A percentile compares a stretch with the other conserved stretches of the same genome.
Evolutionary conservation across 2,888 invertebrate species (phyloP).

Genomic region (Cantharis rufa): DNA sequence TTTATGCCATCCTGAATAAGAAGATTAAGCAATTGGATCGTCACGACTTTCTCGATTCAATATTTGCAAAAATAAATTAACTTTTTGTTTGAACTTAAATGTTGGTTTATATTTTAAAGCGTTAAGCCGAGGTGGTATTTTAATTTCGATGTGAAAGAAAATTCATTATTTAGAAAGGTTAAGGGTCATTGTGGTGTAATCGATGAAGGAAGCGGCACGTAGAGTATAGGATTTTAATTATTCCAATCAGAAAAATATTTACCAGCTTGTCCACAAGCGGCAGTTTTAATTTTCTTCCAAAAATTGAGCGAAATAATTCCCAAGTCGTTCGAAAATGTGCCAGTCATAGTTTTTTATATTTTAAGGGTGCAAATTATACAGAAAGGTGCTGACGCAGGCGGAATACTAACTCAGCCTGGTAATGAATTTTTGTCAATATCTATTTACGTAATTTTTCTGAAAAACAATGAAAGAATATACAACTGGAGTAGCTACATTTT

Average conservation of each 20-base stretch:
- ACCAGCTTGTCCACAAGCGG: not conserved
- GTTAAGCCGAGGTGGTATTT: not conserved
- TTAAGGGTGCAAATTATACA: not conserved
- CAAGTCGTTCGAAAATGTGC: not conserved
- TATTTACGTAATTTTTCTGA: not conserved
- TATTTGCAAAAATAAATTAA: slow-evolving; percentile 24
- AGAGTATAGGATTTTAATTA: not conserved
- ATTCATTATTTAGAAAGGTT: not conserved
- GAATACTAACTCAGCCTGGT: not conserved
- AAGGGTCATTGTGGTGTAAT: not conserved
- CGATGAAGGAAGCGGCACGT: not conserved
- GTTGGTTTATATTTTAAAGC: not conserved
- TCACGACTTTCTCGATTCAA: slow-evolving; percentile 10
- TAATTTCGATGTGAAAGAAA: not conserved
- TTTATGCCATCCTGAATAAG: slow-evolving; percentile 10
- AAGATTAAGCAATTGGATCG: slow-evolving; percentile 22
- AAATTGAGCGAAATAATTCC: not conserved
- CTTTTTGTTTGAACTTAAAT: slow-evolving; percentile 16
- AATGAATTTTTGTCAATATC: not conserved
- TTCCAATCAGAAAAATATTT: not conserved
- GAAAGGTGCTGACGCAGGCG: not conserved
- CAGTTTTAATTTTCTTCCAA: not conserved
- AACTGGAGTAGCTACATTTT: too few species aligned
- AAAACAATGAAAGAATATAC: not conserved
- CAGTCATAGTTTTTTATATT: not conserved